Conservation (phyloP, 1,140 invertebrate genomes). For the Ptiloglossa arizonensis region DNA sequence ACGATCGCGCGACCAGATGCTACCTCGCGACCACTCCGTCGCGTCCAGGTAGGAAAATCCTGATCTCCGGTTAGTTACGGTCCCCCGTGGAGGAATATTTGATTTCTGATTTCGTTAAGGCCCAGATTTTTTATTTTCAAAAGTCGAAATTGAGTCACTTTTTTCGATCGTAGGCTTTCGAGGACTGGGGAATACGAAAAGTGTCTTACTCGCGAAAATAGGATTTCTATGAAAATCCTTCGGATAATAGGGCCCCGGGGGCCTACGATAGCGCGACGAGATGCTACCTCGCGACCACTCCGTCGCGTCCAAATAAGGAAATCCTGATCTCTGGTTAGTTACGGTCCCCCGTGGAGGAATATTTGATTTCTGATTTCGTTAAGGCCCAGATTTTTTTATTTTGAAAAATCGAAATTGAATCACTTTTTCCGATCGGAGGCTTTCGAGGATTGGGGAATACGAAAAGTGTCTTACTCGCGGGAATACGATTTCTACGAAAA, state of each 20-base stretch:
- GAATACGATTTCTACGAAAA: constrained; percentile 55
- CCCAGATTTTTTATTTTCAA: no score
- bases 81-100: neutral
- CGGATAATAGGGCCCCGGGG: neutral
- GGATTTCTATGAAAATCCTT: constrained; percentile 52
- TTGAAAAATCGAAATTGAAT: no score
- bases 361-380: no score
- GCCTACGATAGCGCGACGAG: neutral
- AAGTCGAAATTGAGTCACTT: no score
- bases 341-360: neutral
- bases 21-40: no score
- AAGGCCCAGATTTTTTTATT: no score
- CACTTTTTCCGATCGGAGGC: no score
- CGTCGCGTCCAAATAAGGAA: neutral
- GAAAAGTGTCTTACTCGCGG: constrained; percentile 24
- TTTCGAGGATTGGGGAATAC: neutral
- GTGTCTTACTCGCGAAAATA: constrained; percentile 12
- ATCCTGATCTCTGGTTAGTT: neutral
- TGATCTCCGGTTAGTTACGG: neutral
- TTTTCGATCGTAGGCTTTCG: no score
- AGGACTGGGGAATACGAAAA: constrained; percentile 12
- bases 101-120: no score
- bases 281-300: neutral
- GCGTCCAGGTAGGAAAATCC: neutral
- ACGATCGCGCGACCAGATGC: neutral